Conservation (phyloP, 2,888 invertebrate species). For the Agrochola lota region DNA sequence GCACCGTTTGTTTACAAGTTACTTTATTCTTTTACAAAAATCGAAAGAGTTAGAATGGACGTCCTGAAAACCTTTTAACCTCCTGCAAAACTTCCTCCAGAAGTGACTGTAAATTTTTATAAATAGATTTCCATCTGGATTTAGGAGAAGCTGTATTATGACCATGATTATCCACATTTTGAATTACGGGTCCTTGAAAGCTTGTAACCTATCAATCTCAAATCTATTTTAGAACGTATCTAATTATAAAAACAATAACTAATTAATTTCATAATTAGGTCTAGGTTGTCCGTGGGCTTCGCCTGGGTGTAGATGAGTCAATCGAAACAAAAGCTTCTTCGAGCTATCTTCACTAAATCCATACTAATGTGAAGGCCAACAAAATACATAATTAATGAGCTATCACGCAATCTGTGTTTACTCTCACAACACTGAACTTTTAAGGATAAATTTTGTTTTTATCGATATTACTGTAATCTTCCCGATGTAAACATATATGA, state of each 20-base stretch:
- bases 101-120: background rate
- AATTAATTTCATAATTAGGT: slow-evolving; percentile 57
- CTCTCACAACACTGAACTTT: slow-evolving; percentile 25
- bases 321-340: slow-evolving; percentile 57
- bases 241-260: slow-evolving; percentile 43
- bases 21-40: background rate
- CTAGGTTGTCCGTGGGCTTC: slow-evolving; percentile 59
- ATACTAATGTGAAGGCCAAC: slow-evolving; percentile 57
- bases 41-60: background rate
- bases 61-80: background rate
- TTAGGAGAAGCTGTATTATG: background rate
- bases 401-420: slow-evolving; percentile 44
- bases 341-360: slow-evolving; percentile 41
- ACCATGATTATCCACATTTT: slow-evolving; percentile 7
- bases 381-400: slow-evolving; percentile 54
- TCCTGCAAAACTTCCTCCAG: too few relatives aligned
- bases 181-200: slow-evolving; percentile 8
- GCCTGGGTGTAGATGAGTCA: slow-evolving; percentile 62
- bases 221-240: slow-evolving; percentile 38
- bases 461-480: background rate
- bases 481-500: background rate
- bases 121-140: background rate
- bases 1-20: background rate
- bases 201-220: slow-evolving; percentile 11
- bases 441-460: slow-evolving; percentile 10